phyloP scores from a whole-genome alignment of 2,797 vertebrate species.

The Margarornis squamiger region DNA sequence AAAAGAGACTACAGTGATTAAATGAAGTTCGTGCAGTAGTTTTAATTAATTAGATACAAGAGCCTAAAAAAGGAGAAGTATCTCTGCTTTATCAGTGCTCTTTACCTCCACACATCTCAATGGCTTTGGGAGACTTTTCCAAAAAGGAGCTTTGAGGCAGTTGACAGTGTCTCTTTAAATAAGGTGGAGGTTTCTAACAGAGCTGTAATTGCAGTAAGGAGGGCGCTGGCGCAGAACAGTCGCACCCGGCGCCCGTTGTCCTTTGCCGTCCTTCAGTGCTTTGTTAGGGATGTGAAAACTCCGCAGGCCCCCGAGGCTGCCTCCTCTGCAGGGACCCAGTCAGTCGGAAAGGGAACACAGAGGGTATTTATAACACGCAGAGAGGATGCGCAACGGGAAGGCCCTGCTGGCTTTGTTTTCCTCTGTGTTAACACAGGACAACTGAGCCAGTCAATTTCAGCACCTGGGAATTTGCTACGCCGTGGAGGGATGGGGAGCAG shows the following conservation, averaged over 20 bases:
- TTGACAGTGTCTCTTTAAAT: constrained; percentile 60
- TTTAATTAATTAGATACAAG: background rate
- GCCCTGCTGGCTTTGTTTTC: background rate
- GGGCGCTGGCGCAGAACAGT: constrained; percentile 26
- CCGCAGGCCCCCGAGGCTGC: constrained; percentile 17
- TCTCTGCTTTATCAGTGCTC: background rate
- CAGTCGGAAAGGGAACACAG: constrained; percentile 39
- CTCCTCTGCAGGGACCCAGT: constrained; percentile 24
- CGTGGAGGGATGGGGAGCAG: background rate
- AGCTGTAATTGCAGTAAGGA: constrained; percentile 44
- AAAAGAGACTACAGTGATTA: background rate
- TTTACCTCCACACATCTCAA: background rate
- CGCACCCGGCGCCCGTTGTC: background rate
- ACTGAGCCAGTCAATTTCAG: background rate
- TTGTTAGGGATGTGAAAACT: constrained; percentile 33
- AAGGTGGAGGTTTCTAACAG: constrained; percentile 21
- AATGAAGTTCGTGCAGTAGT: background rate
- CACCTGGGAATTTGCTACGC: background rate
- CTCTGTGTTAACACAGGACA: background rate
- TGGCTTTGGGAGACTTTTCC: background rate
- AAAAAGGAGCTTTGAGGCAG: background rate
- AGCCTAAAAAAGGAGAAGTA: background rate
- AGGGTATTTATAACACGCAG: background rate
- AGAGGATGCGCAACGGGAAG: background rate
- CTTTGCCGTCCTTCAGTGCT: constrained; percentile 55